phyloP scores from a whole-genome alignment of 2,797 vertebrate species.

The Pseudochaenichthys georgianus region DNA sequence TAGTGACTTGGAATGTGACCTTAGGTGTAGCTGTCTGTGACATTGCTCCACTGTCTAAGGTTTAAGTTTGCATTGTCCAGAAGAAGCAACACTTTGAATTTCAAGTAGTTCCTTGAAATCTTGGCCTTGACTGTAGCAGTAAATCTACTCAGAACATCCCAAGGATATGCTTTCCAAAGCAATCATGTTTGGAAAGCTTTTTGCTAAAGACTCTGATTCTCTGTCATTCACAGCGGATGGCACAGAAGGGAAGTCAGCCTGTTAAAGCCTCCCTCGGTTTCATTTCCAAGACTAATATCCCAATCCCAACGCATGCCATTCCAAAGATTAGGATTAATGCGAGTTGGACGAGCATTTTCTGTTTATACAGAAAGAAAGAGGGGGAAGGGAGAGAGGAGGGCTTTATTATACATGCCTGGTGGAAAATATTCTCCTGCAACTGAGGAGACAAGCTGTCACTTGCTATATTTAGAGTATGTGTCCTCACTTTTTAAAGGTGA shows the following conservation, averaged over 20 bases:
- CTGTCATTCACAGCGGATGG: slow-evolving; percentile 22
- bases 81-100: slow-evolving; percentile 12
- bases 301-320: slow-evolving; percentile 66
- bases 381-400: slow-evolving; percentile 26
- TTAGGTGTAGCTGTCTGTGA: slow-evolving; percentile 32
- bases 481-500: neutral
- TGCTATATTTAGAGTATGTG: neutral
- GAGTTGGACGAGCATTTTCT: slow-evolving; percentile 65
- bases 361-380: slow-evolving; percentile 63
- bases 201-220: slow-evolving; percentile 9
- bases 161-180: slow-evolving; percentile 22
- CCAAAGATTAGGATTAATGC: slow-evolving; percentile 79
- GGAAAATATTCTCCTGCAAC: slow-evolving; percentile 20
- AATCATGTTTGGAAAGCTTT: slow-evolving; percentile 45
- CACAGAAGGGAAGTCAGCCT: slow-evolving; percentile 46
- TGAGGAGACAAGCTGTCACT: slow-evolving; percentile 26
- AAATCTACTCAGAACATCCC: slow-evolving; percentile 29
- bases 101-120: slow-evolving; percentile 41
- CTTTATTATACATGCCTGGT: slow-evolving; percentile 36
- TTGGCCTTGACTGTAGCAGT: slow-evolving; percentile 2
- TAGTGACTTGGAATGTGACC: slow-evolving; percentile 56
- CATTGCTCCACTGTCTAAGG: neutral
- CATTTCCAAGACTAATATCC: slow-evolving; percentile 72
- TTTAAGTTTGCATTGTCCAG: slow-evolving; percentile 14
- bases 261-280: slow-evolving; percentile 60